Base-by-base conservation (phyloP, 2,113 vertebrate species). In the Nothocercus julius region DNA sequence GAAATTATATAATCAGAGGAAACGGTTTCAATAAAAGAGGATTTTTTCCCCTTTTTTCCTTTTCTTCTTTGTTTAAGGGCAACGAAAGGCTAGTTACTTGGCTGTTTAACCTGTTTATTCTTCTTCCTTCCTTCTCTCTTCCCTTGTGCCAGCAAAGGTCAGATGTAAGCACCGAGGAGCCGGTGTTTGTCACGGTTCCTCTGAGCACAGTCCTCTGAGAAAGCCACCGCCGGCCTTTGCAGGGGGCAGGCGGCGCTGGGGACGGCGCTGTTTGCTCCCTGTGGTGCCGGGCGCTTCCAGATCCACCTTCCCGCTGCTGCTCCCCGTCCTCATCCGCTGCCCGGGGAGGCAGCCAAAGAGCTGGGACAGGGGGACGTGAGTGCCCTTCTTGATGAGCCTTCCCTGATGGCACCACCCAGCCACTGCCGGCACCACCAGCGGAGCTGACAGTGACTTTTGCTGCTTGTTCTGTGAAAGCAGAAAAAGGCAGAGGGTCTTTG, bases 1-100 rank as follows among this genome's bases (percentile, higher is more conserved):
- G 44, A 93, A 91, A 94, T 96, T 85, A 97, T 95, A 91, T 94
- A 97, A 97, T 83, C 61, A 81, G 76, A 96, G 94, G 94, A 97
- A 96, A 97, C 92, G 77, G 87, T 91, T 97, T 96, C 85, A 96
- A 96, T 97, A 96, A 95, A 95, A 85, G 11, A 40, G 85, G 80
- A 62, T 74, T 91, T 76, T 62, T 24, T 9, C 3, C 7, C 11
- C 13, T 16, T n/a, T 64, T 38, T 47, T 34, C 73, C 3, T 22
- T 45, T 18, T 11, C 21, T 22, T 21, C 19, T 49, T 49, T 49
- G 49, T 49, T 51, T 30, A 80, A 78, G 90, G 92, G 91, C 81
- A 95, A n/a, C 2, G 1, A 92, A 91, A 86, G 90, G 90, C 69
- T 81, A 95, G 80, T 61, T 94, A 61, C 79, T 92, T 95, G 85